phyloP scores from a whole-genome alignment of 1,140 invertebrate genomes.

The fruit fly (Drosophila melanogaster) region Release_6_plus_ISO1_MT NC_004354.4:723501-724000 shows the following conservation, averaged over 20 bases:
- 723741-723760: slow-evolving; percentile 16
- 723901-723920: neutral
- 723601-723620: slow-evolving; percentile 75
- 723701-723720: neutral
- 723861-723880: slow-evolving; percentile 40
- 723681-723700: slow-evolving; percentile 25
- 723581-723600: slow-evolving; percentile 59
- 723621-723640: slow-evolving; percentile 51
- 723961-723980: slow-evolving; percentile 35
- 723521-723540: slow-evolving; percentile 66
- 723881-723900: neutral
- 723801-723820: slow-evolving; percentile 13
- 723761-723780: neutral
- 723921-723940: slow-evolving; percentile 1
- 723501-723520: slow-evolving; percentile 45
- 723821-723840: slow-evolving; percentile 16
- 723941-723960: slow-evolving; percentile 22
- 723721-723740: no score
- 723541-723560: slow-evolving; percentile 57
- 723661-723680: slow-evolving; percentile 75
- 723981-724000: slow-evolving; percentile 11
- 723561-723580: slow-evolving; percentile 2
- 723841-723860: slow-evolving; percentile 25
- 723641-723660: slow-evolving; percentile 72
- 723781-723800: no score